Conservation (phyloP, 2,888 invertebrate genomes). For the Epiblema foenella region DNA sequence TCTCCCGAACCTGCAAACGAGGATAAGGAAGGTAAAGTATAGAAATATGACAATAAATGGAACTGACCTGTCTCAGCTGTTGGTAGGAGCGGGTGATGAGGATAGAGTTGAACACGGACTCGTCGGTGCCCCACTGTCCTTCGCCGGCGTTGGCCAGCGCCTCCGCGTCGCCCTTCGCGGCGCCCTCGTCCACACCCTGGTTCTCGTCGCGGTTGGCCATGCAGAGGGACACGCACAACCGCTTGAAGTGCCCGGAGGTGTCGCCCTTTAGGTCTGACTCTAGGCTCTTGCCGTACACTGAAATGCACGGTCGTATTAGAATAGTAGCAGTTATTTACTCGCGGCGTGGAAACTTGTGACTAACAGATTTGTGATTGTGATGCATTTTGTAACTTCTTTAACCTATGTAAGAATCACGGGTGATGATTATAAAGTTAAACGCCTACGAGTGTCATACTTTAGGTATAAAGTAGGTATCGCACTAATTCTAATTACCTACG, state of each 20-base stretch:
- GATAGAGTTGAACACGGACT: constrained; percentile 94
- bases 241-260: constrained; percentile 97
- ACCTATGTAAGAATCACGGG: neutral
- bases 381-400: too few relatives aligned
- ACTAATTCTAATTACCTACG: constrained; percentile 4
- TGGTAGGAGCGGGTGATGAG: constrained; percentile 95
- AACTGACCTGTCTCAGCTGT: constrained; percentile 89
- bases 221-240: constrained; percentile 93
- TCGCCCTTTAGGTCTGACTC: constrained; percentile 96
- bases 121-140: constrained; percentile 95
- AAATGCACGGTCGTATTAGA: constrained; percentile 19
- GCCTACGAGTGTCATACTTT: too few relatives aligned
- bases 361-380: too few relatives aligned
- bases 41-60: neutral
- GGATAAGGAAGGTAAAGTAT: too few relatives aligned
- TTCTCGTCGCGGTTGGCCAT: constrained; percentile 96
- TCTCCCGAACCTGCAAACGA: too few relatives aligned
- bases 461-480: too few relatives aligned
- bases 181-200: constrained; percentile 91
- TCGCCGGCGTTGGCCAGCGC: constrained; percentile 91
- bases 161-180: constrained; percentile 93
- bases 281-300: constrained; percentile 92
- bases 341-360: neutral
- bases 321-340: neutral
- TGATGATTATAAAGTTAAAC: neutral